Evolutionary conservation across 2,113 vertebrate species (phyloP), one percentile per base, ranked within the genome.

Genomic region (Spermophilus dauricus): DNA sequence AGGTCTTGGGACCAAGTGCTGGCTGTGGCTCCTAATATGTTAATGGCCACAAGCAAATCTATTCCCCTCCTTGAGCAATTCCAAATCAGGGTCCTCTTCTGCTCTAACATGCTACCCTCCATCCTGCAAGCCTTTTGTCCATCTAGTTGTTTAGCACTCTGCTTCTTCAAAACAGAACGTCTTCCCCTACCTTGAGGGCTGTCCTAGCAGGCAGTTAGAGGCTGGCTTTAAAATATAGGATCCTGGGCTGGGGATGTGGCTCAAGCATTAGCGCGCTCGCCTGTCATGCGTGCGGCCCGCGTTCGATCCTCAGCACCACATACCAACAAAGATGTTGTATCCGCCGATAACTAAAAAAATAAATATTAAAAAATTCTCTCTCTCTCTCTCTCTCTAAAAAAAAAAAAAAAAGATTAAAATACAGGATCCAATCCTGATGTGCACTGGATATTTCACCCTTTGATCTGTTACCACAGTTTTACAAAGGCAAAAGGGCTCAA

Each of bases 401-500:
- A 37, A 37, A 37, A 37, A 37, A 37, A 37, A 37, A 37, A 37
- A 37, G 37, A 37, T 88, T 51, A 69, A 85, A 70, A 37, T 78
- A 87, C 12, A 53, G 34, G 48, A 89, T 34, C 28, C 45, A 69
- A 34, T 78, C 56, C 72, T 88, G 37, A 45, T 53, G 58, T 1
- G 10, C 42, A 72, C 26, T 70, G 76, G 65, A 32, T 73, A 67
- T 65, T 89, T 92, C 80, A 85, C 39, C n/a, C 58, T 89, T 88
- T 85, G 14, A 53, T 97, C 73, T 81, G 4, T 22, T 76, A 30
- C n/a, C 67, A 48, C 13, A 48, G 32, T 89, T 84, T 85, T 37
- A 56, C 78, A 92, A 85, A 91, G 72, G 61, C 80, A 75, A 78
- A 89, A 89, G 69, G 42, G 30, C 32, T 78, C 30, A 18, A 91